Conservation (phyloP, 2,113 vertebrate genomes). For the Silurus glanis region DNA sequence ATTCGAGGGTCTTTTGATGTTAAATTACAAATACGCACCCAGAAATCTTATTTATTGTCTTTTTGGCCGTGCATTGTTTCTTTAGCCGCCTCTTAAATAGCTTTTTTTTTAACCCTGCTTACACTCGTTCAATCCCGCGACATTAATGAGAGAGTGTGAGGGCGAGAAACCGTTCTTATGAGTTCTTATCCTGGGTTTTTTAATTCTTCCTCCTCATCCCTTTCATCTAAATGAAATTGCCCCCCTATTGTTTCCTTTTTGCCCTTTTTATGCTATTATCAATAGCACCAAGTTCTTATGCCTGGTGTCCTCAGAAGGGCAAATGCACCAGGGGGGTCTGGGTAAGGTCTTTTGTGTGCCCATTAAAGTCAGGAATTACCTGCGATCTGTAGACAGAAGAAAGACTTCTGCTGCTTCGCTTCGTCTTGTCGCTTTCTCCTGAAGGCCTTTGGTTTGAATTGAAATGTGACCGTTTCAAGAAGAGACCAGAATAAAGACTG, state of each 20-base stretch:
- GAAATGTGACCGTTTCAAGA: conserved; percentile 41
- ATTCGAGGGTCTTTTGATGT: conserved; percentile 81
- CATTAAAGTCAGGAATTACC: conserved; percentile 41
- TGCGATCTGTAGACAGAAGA: conserved; percentile 25
- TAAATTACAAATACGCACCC: conserved; percentile 82
- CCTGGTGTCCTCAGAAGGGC: conserved; percentile 33
- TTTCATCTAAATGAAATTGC: conserved; percentile 74
- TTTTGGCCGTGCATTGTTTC: conserved; percentile 77
- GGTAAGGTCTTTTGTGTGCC: conserved; percentile 37
- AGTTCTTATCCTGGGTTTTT: conserved; percentile 42
- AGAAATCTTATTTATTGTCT: conserved; percentile 76
- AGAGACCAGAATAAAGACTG: conserved; percentile 22
- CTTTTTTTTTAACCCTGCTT: conserved; percentile 72
- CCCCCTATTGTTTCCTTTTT: conserved; percentile 64
- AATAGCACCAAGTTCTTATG: conserved; percentile 42
- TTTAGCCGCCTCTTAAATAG: conserved; percentile 74
- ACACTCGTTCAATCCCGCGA: conserved; percentile 65
- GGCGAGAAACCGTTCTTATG: conserved; percentile 27
- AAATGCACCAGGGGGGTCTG: conserved; percentile 32
- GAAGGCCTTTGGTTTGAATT: conserved; percentile 15
- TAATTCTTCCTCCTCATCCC: conserved; percentile 39
- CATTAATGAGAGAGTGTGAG: conserved; percentile 58
- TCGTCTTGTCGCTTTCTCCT: conserved; percentile 4
- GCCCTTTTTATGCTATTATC: conserved; percentile 58
- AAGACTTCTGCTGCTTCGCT: conserved; percentile 18